A percentile compares a stretch with the other conserved stretches of the same genome.
Evolutionary conservation across 2,888 invertebrate genomes (phyloP).

Genomic region (Maniola hyperantus): DNA sequence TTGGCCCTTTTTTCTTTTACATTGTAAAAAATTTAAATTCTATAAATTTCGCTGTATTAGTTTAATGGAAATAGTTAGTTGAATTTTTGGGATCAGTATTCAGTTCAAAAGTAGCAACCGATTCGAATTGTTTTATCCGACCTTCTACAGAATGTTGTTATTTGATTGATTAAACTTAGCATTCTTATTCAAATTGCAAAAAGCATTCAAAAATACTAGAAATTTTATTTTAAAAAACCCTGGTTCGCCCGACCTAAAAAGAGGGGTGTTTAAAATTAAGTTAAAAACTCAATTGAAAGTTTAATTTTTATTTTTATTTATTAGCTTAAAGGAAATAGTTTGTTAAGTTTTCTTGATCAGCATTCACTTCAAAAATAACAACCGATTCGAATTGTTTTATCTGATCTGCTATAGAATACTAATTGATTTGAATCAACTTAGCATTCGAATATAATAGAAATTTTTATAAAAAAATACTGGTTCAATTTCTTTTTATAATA

Average conservation of each 20-base stretch:
- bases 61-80: conserved; percentile 29
- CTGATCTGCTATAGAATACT: not conserved
- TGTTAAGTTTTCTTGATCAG: not conserved
- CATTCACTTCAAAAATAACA: not conserved
- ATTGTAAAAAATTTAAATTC: conserved; percentile 17
- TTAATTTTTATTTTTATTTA: conserved; percentile 7
- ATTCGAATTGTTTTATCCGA: not conserved
- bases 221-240: too few species aligned
- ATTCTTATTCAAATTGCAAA: too few species aligned
- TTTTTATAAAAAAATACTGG: not conserved
- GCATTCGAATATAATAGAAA: not conserved
- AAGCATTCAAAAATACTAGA: not conserved
- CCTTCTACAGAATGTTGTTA: not conserved
- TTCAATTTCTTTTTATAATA: not conserved
- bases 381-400: not conserved
- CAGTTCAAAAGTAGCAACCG: not conserved
- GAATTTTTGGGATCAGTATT: not conserved
- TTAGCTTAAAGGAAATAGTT: conserved; percentile 29
- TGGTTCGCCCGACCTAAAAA: too few species aligned
- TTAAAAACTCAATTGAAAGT: too few species aligned
- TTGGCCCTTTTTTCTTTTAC: too few species aligned
- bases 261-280: too few species aligned
- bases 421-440: not conserved
- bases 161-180: not conserved
- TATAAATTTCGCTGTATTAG: conserved; percentile 3